phyloP scores from a whole-genome alignment of 2,113 vertebrate genomes.

The Agelaius phoeniceus region DNA sequence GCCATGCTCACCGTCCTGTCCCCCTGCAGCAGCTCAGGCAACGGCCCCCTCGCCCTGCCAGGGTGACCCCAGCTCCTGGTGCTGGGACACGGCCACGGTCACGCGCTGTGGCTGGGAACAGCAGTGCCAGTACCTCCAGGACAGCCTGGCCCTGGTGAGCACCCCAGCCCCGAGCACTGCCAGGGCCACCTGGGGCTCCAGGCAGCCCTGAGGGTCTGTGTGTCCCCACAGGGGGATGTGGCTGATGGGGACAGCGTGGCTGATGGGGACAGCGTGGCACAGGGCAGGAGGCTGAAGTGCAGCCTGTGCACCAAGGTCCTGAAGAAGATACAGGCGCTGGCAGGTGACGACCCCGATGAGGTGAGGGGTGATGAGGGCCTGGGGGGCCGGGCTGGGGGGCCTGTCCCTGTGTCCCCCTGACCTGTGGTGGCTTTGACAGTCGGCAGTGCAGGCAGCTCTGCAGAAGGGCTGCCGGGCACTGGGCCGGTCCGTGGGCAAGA shows the following conservation, averaged over 20 bases:
- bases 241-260: accelerated
- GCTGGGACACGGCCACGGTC: background rate
- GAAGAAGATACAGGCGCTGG: background rate
- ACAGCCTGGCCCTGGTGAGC: background rate
- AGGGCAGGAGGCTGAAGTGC: background rate
- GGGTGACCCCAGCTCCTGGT: background rate
- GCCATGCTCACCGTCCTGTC: accelerated
- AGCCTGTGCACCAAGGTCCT: background rate
- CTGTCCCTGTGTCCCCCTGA: background rate
- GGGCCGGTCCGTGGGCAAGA: accelerated
- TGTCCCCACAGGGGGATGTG: background rate
- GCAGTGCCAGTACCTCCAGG: background rate
- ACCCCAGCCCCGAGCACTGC: background rate
- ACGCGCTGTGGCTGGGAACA: background rate
- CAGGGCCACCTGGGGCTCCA: background rate
- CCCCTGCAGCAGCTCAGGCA: accelerated
- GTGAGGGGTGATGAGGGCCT: background rate
- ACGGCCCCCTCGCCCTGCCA: background rate
- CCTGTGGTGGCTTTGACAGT: background rate
- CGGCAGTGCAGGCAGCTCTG: accelerated
- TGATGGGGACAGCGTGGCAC: accelerated
- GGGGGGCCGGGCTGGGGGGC: accelerated
- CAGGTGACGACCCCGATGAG: background rate
- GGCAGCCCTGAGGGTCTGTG: background rate
- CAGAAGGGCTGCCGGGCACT: accelerated